phyloP scores from a whole-genome alignment of 2,113 vertebrate genomes.

The Herpetotheres cachinnans region DNA sequence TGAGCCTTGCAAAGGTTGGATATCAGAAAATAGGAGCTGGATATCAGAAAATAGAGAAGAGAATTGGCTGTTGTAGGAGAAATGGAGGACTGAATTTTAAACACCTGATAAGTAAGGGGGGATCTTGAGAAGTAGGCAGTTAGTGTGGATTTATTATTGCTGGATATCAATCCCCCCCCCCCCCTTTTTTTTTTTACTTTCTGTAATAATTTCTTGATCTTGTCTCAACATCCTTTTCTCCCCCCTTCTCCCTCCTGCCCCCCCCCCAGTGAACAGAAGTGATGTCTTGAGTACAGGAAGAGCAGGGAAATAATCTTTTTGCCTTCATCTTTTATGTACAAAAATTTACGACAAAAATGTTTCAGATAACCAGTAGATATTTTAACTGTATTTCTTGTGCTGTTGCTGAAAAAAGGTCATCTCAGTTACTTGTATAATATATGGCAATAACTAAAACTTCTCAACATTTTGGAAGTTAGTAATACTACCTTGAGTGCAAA shows the following conservation, averaged over 20 bases:
- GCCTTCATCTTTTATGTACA: background rate
- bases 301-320: background rate
- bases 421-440: background rate
- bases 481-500: background rate
- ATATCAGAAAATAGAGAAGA: background rate
- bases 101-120: background rate
- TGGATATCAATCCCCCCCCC: background rate
- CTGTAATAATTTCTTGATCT: background rate
- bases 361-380: background rate
- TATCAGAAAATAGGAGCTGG: background rate
- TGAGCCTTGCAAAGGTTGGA: background rate
- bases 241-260: too few species aligned
- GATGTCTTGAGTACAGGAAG: background rate
- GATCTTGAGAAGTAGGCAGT: background rate
- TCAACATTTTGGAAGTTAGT: background rate
- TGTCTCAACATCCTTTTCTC: background rate
- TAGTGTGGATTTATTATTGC: background rate
- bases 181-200: background rate
- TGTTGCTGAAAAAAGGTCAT: background rate
- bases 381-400: background rate
- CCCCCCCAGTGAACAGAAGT: background rate
- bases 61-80: background rate
- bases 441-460: background rate
- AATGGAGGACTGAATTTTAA: background rate
- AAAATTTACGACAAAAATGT: background rate